These are phyloP conservation scores for Melieria crassipennis DNA, from an alignment of 2,888 invertebrate genomes.

Conservation along the genomic window DNA sequence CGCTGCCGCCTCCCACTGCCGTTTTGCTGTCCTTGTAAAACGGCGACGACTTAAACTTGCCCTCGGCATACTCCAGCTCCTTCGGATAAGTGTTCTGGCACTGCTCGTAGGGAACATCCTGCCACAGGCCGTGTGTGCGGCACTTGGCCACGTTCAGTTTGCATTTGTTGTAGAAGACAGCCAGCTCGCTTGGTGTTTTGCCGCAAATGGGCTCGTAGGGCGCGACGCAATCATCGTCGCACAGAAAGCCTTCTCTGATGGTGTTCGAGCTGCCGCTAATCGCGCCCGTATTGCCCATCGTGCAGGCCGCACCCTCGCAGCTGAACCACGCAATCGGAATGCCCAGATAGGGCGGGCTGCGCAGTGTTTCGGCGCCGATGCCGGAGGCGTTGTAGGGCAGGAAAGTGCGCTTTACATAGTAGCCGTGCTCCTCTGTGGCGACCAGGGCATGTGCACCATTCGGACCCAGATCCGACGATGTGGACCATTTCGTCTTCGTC, in stretches of 20 bases:
- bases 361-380: conserved; percentile 26
- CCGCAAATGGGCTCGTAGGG: conserved; percentile 57
- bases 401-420: conserved; percentile 59
- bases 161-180: conserved; percentile 59
- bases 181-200: conserved; percentile 52
- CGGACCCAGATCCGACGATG: conserved; percentile 48
- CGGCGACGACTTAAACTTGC: conserved; percentile 54
- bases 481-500: conserved; percentile 61
- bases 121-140: conserved; percentile 57
- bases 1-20: not conserved
- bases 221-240: conserved; percentile 56
- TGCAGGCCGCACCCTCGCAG: conserved; percentile 44
- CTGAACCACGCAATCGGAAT: conserved; percentile 59
- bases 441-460: conserved; percentile 47
- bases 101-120: conserved; percentile 50
- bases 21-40: conserved; percentile 46
- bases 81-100: conserved; percentile 53
- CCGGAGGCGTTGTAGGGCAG: conserved; percentile 40
- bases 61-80: conserved; percentile 54
- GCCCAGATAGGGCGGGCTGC: conserved; percentile 56
- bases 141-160: conserved; percentile 59
- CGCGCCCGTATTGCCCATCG: conserved; percentile 48
- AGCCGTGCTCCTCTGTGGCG: conserved; percentile 58
- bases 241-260: conserved; percentile 54
- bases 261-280: conserved; percentile 51